A percentile compares a stretch with the other conserved stretches of the same genome.
Evolutionary conservation across 2,113 vertebrate species (phyloP).

Genomic region (Cyprinodon variegatus): DNA sequence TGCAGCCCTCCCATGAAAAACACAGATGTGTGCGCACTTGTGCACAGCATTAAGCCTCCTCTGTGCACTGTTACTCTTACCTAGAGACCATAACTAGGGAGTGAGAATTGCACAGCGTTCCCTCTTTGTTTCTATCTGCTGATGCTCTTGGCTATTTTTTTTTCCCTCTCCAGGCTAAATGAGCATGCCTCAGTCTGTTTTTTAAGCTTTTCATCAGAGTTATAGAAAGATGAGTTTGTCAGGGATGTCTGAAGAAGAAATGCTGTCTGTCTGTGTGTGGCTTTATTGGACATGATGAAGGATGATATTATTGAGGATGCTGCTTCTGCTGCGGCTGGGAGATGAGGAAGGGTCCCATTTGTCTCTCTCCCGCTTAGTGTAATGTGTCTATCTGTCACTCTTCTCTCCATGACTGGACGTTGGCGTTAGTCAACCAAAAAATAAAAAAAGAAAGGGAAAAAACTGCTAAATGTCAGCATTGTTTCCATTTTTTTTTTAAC

Average conservation of each 20-base stretch:
- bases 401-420: constrained; percentile 54
- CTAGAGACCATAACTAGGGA: constrained; percentile 76
- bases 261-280: constrained; percentile 69
- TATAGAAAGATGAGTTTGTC: constrained; percentile 59
- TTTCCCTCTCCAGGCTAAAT: constrained; percentile 59
- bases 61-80: constrained; percentile 65
- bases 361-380: constrained; percentile 67
- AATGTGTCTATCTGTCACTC: constrained; percentile 73
- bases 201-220: constrained; percentile 70
- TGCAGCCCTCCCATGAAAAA: constrained; percentile 60
- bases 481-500: constrained; percentile 23
- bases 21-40: constrained; percentile 42
- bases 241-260: constrained; percentile 53
- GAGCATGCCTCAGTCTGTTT: constrained; percentile 59
- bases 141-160: constrained; percentile 40
- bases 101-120: constrained; percentile 47
- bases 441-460: constrained; percentile 38
- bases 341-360: constrained; percentile 73
- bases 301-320: constrained; percentile 74
- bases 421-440: constrained; percentile 67
- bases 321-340: constrained; percentile 55
- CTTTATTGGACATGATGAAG: constrained; percentile 77
- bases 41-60: constrained; percentile 45
- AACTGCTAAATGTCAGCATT: constrained; percentile 60
- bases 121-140: constrained; percentile 55